Evolutionary conservation across 1,140 invertebrate genomes (phyloP).

Genomic region (Tetranychus urticae): DNA sequence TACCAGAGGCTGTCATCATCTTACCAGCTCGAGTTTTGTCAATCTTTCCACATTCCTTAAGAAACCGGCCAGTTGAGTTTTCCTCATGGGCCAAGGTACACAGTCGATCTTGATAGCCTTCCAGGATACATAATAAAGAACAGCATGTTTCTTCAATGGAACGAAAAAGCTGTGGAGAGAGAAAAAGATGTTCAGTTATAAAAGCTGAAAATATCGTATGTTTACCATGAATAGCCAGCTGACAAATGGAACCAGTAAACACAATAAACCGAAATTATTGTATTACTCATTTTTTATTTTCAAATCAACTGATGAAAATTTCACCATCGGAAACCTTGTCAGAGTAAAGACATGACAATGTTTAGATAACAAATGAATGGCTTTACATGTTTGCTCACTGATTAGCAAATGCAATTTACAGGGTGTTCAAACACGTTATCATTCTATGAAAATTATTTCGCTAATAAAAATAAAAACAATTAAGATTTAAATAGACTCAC

Average conservation of each 20-base stretch:
- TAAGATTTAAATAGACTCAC: slow-evolving; percentile 12
- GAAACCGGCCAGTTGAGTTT: slow-evolving; percentile 73
- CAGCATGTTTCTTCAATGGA: slow-evolving; percentile 78
- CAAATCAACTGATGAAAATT: too few relatives aligned
- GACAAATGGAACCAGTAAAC: not conserved
- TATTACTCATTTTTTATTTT: too few relatives aligned
- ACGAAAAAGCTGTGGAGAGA: slow-evolving; percentile 40
- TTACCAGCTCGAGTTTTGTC: slow-evolving; percentile 65
- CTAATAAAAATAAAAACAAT: not conserved
- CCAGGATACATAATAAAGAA: slow-evolving; percentile 65
- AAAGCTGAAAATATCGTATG: not conserved
- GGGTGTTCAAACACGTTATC: too few relatives aligned
- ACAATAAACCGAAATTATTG: too few relatives aligned
- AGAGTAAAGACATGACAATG: too few relatives aligned
- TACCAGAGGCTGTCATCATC: slow-evolving; percentile 79
- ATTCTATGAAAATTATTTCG: too few relatives aligned
- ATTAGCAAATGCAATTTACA: too few relatives aligned
- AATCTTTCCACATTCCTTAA: slow-evolving; percentile 78
- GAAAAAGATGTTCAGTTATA: not conserved
- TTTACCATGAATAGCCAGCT: not conserved
- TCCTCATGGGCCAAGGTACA: slow-evolving; percentile 81
- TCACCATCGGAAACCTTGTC: too few relatives aligned
- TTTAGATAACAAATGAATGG: too few relatives aligned
- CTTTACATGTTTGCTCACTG: too few relatives aligned
- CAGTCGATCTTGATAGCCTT: slow-evolving; percentile 76